These are phyloP conservation scores for Ochropleura plecta DNA, from an alignment of 2,888 invertebrate genomes.

Conservation along the genomic window DNA sequence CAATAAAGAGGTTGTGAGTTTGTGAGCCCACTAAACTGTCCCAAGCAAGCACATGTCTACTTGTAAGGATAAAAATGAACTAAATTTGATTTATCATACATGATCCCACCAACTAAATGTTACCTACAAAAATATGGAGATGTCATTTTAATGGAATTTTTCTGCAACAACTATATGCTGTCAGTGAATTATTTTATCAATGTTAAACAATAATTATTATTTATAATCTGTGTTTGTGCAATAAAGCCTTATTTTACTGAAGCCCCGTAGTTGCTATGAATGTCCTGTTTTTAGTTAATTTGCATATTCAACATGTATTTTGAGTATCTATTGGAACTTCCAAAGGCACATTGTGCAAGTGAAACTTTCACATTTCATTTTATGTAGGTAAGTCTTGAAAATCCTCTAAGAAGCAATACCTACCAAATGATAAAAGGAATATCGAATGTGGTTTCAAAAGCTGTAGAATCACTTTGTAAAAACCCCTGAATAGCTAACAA, in stretches of 20 bases:
- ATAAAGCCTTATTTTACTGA: conserved; percentile 3
- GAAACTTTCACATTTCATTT: background rate
- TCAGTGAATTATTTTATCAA: conserved; percentile 15
- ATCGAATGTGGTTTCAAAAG: background rate
- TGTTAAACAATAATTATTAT: conserved; percentile 18
- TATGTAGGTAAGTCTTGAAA: background rate
- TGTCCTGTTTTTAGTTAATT: conserved; percentile 9
- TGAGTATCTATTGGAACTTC: background rate
- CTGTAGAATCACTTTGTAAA: background rate
- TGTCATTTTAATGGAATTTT: background rate
- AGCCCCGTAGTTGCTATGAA: conserved; percentile 1
- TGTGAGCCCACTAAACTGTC: background rate
- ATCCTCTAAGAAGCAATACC: background rate
- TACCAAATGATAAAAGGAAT: background rate
- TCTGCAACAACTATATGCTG: background rate
- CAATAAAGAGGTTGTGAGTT: background rate
- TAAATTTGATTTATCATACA: background rate
- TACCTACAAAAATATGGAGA: conserved; percentile 4
- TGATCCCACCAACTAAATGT: background rate
- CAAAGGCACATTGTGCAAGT: background rate
- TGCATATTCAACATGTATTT: background rate
- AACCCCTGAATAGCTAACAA: background rate
- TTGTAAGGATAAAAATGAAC: background rate
- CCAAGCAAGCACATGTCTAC: background rate
- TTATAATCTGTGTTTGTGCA: conserved; percentile 26